A percentile compares a stretch with the other conserved stretches of the same genome.
phyloP scores from a whole-genome alignment of 2,113 vertebrate species.

The Rhinolophus ferrumequinum region DNA sequence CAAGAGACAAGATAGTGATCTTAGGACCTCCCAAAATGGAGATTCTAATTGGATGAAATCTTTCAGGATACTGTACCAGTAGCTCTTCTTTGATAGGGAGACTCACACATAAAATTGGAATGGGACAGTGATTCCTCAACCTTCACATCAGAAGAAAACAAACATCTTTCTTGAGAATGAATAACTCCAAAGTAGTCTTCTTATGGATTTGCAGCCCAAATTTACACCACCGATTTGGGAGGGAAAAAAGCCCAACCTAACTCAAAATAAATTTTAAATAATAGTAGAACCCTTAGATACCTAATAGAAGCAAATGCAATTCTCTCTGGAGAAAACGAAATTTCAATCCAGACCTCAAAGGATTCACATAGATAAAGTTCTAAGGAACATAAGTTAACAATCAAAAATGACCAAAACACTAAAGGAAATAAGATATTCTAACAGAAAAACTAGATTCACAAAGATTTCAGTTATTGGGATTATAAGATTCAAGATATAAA shows the following conservation, averaged over 20 bases:
- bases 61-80: too few species aligned
- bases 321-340: background rate
- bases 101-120: background rate
- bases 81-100: background rate
- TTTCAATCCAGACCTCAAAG: background rate
- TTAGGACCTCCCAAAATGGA: background rate
- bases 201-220: background rate
- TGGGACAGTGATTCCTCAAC: background rate
- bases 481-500: slow-evolving; percentile 18
- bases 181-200: background rate
- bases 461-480: background rate
- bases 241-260: background rate
- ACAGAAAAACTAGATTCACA: background rate
- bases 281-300: background rate
- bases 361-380: background rate
- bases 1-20: background rate
- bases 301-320: background rate
- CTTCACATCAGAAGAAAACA: background rate
- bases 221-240: background rate
- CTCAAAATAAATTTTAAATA: background rate
- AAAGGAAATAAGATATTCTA: background rate
- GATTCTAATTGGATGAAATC: background rate
- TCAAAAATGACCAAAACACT: slow-evolving; percentile 31
- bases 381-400: background rate
- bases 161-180: background rate